phyloP scores from a whole-genome alignment of 2,888 invertebrate species.

The Parnassius mnemosyne region DNA sequence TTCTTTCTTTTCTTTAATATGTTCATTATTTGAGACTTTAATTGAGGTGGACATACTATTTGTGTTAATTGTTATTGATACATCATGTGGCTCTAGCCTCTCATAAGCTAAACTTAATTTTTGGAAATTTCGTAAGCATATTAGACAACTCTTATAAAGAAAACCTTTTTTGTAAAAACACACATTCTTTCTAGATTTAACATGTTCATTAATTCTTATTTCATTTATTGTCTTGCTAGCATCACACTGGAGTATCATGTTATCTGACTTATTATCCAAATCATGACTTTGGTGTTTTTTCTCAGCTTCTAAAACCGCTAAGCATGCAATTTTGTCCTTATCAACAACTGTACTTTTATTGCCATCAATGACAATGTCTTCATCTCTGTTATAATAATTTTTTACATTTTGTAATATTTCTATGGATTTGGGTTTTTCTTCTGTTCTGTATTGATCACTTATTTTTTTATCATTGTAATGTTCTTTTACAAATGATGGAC shows the following conservation, averaged over 20 bases:
- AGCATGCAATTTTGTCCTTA: conserved; percentile 61
- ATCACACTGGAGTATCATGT: not conserved
- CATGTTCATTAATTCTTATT: not conserved
- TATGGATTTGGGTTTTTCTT: conserved; percentile 24
- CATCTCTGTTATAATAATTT: conserved; percentile 29
- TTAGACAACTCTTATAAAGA: conserved; percentile 44
- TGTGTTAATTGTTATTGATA: conserved; percentile 53
- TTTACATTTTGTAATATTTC: conserved; percentile 10
- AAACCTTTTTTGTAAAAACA: conserved; percentile 57
- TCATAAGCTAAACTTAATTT: not conserved
- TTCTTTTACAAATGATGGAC: conserved; percentile 3
- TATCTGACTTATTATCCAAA: not conserved
- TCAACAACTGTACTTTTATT: conserved; percentile 48
- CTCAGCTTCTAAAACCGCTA: conserved; percentile 54
- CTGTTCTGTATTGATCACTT: conserved; percentile 25
- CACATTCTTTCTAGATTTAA: conserved; percentile 38
- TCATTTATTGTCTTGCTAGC: not conserved
- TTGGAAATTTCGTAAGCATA: conserved; percentile 18
- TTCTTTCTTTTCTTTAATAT: conserved; percentile 18
- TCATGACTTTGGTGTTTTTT: conserved; percentile 32
- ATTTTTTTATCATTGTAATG: conserved; percentile 1
- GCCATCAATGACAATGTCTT: conserved; percentile 53
- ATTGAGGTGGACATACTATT: conserved; percentile 46
- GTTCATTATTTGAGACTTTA: conserved; percentile 41
- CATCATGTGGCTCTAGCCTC: conserved; percentile 34